Evolutionary conservation across 2,113 vertebrate species (phyloP), one percentile per base, ranked within the genome.

Genomic region (Pelecanoides urinatrix): DNA sequence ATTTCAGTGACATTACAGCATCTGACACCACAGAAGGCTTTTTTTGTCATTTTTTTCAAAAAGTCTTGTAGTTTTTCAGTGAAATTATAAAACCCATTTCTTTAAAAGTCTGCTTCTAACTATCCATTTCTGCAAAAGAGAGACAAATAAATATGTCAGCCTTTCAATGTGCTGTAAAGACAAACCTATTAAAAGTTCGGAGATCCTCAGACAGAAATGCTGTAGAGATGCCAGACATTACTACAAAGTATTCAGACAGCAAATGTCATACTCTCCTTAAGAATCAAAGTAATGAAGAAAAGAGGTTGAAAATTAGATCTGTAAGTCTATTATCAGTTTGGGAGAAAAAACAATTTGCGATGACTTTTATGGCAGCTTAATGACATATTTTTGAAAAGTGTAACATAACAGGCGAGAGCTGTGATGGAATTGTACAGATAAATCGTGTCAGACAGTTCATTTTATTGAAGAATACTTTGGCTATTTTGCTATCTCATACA

Each of bases 281-380:
- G 95, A 96, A 95, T 93, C 74, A 95, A 95, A 93, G 95, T 95
- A 93, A 97, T 88, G 93, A 94, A 96, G 94, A 94, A 84, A 85
- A 75, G 86, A 78, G 62, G 58, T 95, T 61, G 94, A 85, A 92
- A 94, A 94, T 96, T 94, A 96, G 80, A 87, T 94, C 91, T 94
- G 3, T 92, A 96, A 63, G 91, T 87, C 92, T 96, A 78, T 96
- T 94, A 96, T 89, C 85, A 92, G 83, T 96, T 94, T 94, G 92
- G 80, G 92, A 91, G 84, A 44, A 94, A 94, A 96, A 81, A 65
- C 86, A 87, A 94, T 94, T 95, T 96, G 83, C 7, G 7, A 78
- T 96, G 91, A 76, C 83, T 97, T 94, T 94, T 95, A 85, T 90
- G 89, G 92, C 76, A 81, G 94, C 76, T 78, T 96, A 97, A 97